Base-by-base conservation (phyloP, 2,888 invertebrate species). In the Orthosia cruda region DNA sequence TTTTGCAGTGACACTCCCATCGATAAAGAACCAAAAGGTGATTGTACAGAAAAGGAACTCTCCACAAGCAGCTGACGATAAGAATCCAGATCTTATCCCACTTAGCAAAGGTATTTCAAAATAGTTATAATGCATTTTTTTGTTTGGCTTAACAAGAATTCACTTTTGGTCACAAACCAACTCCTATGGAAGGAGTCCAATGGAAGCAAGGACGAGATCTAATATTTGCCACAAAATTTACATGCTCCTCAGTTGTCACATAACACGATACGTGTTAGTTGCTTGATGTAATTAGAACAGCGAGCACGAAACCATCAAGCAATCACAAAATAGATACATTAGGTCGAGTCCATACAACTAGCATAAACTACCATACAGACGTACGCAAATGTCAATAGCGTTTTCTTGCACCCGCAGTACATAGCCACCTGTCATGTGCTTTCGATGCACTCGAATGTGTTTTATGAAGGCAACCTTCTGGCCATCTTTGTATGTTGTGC, bases 41-140 rank as follows among this genome's bases (percentile, higher is more conserved):
- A 97, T 97, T 54, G 94, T 98, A 87, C 97, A 97, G 61, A 95
- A 95, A 80, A 87, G 94, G 45, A 92, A 90, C 71, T 97, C 97
- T 12, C 98, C 98, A 85, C 98, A 98, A 91, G 97, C 98, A 88
- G 98, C 98, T 89, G 99, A 99, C 90, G 99, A 99, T 90, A 97
- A 98, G 88, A 98, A 99, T 96, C 98, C 99, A 13, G 99, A 99
- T 93, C 98, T 99, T 87, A 98, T 99, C 86, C 98, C 98, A 23
- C 97, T 98, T 89, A 98, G 98, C 95, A 98, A 98, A 98, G 98
- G 98, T 98, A 97, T 95, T n/a, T 55, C 1, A 54, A 40, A 58
- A 20, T 23, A 49, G 1, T 20, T 0, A 18, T 18, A n/a, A 23
- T 23, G 15, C 2, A 15, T 55, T 4, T 15, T 15, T 2, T 2